These are phyloP conservation scores for Macrobrachium rosenbergii DNA, from an alignment of 1,140 invertebrate species.

Conservation along the genomic window DNA sequence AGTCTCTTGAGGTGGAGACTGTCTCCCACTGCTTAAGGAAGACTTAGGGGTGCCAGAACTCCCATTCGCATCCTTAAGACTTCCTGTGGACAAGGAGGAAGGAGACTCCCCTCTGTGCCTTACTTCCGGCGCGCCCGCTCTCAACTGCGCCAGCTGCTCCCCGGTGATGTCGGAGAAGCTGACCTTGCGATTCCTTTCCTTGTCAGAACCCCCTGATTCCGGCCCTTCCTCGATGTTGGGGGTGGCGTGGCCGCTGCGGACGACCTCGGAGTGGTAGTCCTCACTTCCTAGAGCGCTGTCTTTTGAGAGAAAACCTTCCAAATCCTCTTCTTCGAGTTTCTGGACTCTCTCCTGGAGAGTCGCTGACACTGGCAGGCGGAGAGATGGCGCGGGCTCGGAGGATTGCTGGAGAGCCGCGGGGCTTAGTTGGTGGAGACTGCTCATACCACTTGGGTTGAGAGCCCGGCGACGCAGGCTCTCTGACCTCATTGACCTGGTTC, in stretches of 20 bases:
- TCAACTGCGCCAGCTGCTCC: too few species aligned
- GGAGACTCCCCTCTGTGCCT: too few species aligned
- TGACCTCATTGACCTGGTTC: conserved; percentile 52
- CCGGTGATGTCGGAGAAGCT: background rate
- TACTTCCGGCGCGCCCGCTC: too few species aligned
- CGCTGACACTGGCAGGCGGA: conserved; percentile 43
- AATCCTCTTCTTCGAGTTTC: conserved; percentile 56
- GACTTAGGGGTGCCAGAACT: too few species aligned
- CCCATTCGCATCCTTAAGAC: too few species aligned
- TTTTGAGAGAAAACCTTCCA: conserved; percentile 57
- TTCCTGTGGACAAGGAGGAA: too few species aligned
- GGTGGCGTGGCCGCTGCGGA: conserved; percentile 38
- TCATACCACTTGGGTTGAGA: conserved; percentile 34
- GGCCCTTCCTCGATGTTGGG: conserved; percentile 39
- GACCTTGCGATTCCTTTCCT: background rate
- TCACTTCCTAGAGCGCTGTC: conserved; percentile 54
- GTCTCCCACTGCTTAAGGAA: too few species aligned
- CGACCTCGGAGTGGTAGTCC: conserved; percentile 17
- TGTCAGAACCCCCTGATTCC: conserved; percentile 9
- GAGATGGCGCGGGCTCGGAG: conserved; percentile 53
- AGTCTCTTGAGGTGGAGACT: too few species aligned
- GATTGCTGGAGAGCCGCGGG: conserved; percentile 56
- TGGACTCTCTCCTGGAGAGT: conserved; percentile 51
- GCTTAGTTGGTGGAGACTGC: conserved; percentile 31
- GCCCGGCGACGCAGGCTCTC: conserved; percentile 54